Evolutionary conservation across 2,113 vertebrate species (phyloP), one percentile per base, ranked within the genome.

Genomic region (Microcebus jonahi): DNA sequence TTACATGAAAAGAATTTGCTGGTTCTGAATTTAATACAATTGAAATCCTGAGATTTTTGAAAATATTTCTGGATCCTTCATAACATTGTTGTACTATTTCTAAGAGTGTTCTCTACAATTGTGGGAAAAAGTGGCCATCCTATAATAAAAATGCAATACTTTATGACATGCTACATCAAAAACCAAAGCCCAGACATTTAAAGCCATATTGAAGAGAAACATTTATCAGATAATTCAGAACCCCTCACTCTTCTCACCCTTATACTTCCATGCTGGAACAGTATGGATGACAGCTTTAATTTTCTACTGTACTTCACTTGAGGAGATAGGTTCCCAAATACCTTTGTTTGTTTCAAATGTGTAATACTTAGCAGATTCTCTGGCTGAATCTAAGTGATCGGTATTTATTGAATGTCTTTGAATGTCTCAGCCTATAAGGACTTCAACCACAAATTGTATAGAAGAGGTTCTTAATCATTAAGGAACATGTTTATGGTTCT

Each of bases 11-110:
- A 82, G n/a, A 55, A 90, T 57, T 63, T 73, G 27, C 63, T 82
- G 87, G 73, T 65, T 95, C 77, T 95, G 71, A 97, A 81, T 97
- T 97, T 97, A 90, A 98, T 65, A 36, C 7, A 71, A 11, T 31
- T 48, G 48, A 92, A 80, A 6, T 67, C 20, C 42, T 81, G 1
- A 68, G 23, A 81, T 23, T 76, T 91, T 15, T 18, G 4, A 84
- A 93, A 85, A 86, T 70, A 76, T 77, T 86, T 95, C 2, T 65
- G 14, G 27, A 65, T 71, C 2, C 9, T 89, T 85, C 75, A 3
- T 82, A 71, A 76, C 39, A 65, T 82, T 67, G 1, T 2, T 59
- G 79, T 82, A 25, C 5, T 68, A 36, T 81, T 94, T 94, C 53
- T 81, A 36, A 79, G 25, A 53, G 1, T 18, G 23, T 59, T 87